Evolutionary conservation across 2,113 vertebrate species (phyloP).

Genomic region (Arothron firmamentum): DNA sequence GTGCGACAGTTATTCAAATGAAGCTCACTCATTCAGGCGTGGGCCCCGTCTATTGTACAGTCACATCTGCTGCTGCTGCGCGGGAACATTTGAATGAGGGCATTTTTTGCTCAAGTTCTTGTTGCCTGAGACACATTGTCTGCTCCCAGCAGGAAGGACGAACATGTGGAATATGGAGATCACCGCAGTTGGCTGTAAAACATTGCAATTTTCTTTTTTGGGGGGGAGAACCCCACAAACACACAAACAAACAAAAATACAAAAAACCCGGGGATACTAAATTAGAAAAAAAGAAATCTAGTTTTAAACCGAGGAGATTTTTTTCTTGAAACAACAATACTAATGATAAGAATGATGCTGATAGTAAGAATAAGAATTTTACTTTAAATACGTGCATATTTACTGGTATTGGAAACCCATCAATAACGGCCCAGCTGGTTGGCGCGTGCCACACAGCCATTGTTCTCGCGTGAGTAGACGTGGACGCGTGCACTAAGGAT

Average conservation of each 20-base stretch:
- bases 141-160: too few relatives aligned
- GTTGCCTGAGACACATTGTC: not conserved
- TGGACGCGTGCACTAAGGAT: conserved; percentile 39
- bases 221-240: too few relatives aligned
- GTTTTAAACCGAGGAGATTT: too few relatives aligned
- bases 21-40: conserved; percentile 60
- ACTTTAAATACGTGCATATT: not conserved
- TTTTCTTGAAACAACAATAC: not conserved
- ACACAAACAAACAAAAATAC: too few relatives aligned
- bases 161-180: too few relatives aligned
- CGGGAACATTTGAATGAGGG: conserved; percentile 63
- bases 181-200: too few relatives aligned
- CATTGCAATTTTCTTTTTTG: too few relatives aligned
- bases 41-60: conserved; percentile 57
- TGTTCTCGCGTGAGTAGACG: conserved; percentile 34
- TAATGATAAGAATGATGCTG: not conserved
- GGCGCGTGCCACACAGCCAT: conserved; percentile 56
- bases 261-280: too few relatives aligned
- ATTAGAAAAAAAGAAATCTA: too few relatives aligned
- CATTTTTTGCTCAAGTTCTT: conserved; percentile 2
- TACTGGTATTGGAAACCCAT: too few relatives aligned
- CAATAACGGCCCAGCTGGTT: conserved; percentile 15
- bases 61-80: conserved; percentile 73
- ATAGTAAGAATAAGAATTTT: not conserved
- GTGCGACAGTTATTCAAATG: conserved; percentile 83